Evolutionary conservation across 2,888 invertebrate species (phyloP).

Genomic region (Timandra comae): DNA sequence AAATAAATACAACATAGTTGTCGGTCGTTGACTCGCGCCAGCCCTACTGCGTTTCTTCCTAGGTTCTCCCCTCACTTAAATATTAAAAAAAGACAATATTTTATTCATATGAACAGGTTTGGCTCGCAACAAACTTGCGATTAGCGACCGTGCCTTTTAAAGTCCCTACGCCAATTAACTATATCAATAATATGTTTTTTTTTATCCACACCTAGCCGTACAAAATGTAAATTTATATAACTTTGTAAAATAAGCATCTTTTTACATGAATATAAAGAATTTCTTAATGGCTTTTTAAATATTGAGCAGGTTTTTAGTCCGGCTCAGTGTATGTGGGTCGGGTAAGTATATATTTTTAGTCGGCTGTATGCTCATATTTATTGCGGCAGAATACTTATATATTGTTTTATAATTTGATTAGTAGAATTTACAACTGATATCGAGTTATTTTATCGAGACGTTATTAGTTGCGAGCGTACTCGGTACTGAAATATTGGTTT

Average conservation of each 20-base stretch:
- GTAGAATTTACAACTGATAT: no score
- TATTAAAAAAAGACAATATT: conserved; percentile 17
- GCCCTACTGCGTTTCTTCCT: not conserved
- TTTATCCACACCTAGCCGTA: conserved; percentile 23
- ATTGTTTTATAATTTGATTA: no score
- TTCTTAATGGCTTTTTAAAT: conserved; percentile 15
- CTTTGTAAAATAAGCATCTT: conserved; percentile 5
- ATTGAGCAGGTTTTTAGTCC: not conserved
- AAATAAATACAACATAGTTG: no score
- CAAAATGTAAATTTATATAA: conserved; percentile 14
- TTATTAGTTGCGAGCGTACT: no score
- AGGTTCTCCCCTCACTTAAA: conserved; percentile 7
- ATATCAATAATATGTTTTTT: conserved; percentile 19
- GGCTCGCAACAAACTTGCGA: conserved; percentile 29
- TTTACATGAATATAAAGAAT: conserved; percentile 14
- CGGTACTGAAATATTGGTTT: no score
- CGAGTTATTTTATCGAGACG: no score
- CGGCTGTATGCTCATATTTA: no score
- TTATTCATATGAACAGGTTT: conserved; percentile 16
- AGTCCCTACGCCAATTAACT: conserved; percentile 32
- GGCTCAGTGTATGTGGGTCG: no score
- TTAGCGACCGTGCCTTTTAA: conserved; percentile 26
- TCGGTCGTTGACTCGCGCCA: no score
- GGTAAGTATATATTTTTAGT: not conserved
- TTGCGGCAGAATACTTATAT: no score